Evolutionary conservation across 2,888 invertebrate genomes (phyloP).

Genomic region (Drosophila meridiana): DNA sequence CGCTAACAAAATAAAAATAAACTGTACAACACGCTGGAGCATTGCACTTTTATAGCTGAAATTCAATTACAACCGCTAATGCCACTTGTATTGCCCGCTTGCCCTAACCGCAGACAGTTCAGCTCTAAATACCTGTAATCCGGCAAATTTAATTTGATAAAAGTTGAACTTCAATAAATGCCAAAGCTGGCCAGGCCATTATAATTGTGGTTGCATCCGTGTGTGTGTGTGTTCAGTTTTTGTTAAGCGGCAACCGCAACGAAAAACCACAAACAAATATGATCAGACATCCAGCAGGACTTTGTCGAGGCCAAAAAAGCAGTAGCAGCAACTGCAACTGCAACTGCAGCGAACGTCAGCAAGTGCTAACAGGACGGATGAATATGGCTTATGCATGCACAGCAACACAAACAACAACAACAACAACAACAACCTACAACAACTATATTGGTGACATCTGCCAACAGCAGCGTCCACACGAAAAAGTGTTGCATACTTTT

Average conservation of each 20-base stretch:
- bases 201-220: conserved; percentile 61
- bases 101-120: conserved; percentile 66
- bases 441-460: conserved; percentile 31
- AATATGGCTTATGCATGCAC: conserved; percentile 56
- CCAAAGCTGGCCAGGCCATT: conserved; percentile 65
- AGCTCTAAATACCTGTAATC: conserved; percentile 80
- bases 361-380: conserved; percentile 64
- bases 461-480: conserved; percentile 27
- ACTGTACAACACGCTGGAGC: conserved; percentile 8
- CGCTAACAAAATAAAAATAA: conserved; percentile 22
- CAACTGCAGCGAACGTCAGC: conserved; percentile 21
- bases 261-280: conserved; percentile 76
- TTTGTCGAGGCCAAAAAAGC: conserved; percentile 22
- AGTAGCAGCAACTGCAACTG: conserved; percentile 13
- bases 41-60: conserved; percentile 49
- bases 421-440: conserved; percentile 1
- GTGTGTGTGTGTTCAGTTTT: conserved; percentile 45
- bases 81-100: conserved; percentile 71
- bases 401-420: conserved; percentile 12
- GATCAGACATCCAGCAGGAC: conserved; percentile 71
- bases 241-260: conserved; percentile 64
- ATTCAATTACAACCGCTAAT: conserved; percentile 81
- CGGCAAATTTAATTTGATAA: conserved; percentile 80
- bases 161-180: conserved; percentile 75
- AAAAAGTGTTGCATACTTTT: conserved; percentile 65